Conservation (phyloP, 2,797 vertebrate species). For the Thaleichthys pacificus region DNA sequence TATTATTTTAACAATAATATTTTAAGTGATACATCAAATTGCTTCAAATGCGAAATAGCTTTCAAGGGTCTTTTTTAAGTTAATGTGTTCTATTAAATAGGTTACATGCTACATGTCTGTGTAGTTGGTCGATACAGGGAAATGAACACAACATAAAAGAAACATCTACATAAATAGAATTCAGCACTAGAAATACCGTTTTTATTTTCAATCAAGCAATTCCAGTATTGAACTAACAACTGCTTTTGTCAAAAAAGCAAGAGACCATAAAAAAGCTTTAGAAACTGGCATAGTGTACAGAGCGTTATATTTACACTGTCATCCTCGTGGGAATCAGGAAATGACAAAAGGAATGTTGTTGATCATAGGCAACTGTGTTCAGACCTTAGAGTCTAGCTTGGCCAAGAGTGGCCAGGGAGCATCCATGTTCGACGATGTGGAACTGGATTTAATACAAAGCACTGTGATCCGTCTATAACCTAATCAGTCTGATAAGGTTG, state of each 20-base stretch:
- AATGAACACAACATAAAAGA: slow-evolving; percentile 32
- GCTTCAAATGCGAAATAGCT: slow-evolving; percentile 22
- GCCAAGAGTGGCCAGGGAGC: not conserved
- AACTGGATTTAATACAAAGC: slow-evolving; percentile 4
- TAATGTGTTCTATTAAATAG: slow-evolving; percentile 30
- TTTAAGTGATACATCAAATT: slow-evolving; percentile 45
- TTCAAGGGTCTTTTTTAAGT: slow-evolving; percentile 26
- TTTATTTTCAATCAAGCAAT: slow-evolving; percentile 51
- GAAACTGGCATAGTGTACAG: slow-evolving; percentile 23
- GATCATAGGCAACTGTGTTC: slow-evolving; percentile 35
- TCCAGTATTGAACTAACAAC: slow-evolving; percentile 42
- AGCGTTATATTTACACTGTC: slow-evolving; percentile 44
- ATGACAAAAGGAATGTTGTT: not conserved
- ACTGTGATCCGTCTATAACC: not conserved
- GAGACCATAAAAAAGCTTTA: slow-evolving; percentile 27
- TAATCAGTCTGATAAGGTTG: not conserved
- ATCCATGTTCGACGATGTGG: not conserved
- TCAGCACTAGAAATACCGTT: slow-evolving; percentile 33
- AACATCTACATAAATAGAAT: slow-evolving; percentile 58
- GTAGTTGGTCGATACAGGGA: slow-evolving; percentile 17
- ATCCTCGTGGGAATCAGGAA: not conserved
- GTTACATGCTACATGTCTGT: slow-evolving; percentile 36
- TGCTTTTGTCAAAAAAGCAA: slow-evolving; percentile 60
- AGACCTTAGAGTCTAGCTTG: slow-evolving; percentile 6
- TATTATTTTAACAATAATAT: slow-evolving; percentile 42